Evolutionary conservation across 1,140 invertebrate species (phyloP), one percentile per base, ranked within the genome.

Genomic region (Archivesica marissinica): DNA sequence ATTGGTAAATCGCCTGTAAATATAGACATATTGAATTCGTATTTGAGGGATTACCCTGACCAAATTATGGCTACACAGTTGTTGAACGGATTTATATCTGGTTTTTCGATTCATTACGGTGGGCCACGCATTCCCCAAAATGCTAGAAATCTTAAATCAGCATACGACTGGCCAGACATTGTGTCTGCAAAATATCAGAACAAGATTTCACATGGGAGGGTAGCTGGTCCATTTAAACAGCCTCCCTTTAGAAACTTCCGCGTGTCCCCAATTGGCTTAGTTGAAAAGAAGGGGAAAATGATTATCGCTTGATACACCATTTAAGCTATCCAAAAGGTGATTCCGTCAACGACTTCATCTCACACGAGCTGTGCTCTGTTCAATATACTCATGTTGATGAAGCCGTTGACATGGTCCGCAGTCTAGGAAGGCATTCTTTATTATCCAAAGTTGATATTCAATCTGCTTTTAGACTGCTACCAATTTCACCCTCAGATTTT

Each of bases 361-460:
- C 75, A 6, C 64, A 78, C 64, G 78, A 86, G 0, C n/a, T 66
- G 20, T 87, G 56, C 41, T 82, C 64, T 35, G 54, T 88, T 17
- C 35, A 66, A n/a, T 88, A 87, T 56, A 33, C 80, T 11, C 61
- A 35, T 20, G 79, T 88, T 25, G 85, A 88, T 56, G 76, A 81
- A 54, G 87, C 85, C 0, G 68, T 88, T 66, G 25, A 44, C 23
- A 39, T 88, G 3, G 30, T 88, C 25, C 74, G 66, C 54, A 13
- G 59, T 25, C 56, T 76, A 25, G 84, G 87, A n/a, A 3, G 30
- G 50, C 47, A 25, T n/a, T 30, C 47, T 15, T n/a, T 61, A 3
- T 52, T 79, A 38, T 64, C 54, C 9, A 80, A 86, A 61, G 15
- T n/a, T 1, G 85, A 88, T 35, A 78, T 86, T 17, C n/a, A 81